Evolutionary conservation across 1,140 invertebrate genomes (phyloP), one percentile per base, ranked within the genome.

Genomic region (Medauroidea extradentata): DNA sequence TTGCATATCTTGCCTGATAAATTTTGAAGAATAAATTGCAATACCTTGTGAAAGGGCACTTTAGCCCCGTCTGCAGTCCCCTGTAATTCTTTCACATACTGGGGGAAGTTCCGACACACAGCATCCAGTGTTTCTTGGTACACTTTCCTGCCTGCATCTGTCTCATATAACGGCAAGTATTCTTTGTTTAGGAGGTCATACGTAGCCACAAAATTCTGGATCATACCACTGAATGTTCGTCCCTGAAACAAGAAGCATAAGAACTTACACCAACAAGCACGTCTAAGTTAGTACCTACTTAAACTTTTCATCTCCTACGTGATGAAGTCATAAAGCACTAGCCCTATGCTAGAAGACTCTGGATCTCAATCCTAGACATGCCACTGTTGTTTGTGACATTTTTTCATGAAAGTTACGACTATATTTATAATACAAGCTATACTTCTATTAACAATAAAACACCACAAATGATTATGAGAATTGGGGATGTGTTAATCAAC

Each of bases 1-100:
- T n/a, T n/a, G n/a, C n/a, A n/a, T n/a, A n/a, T n/a, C n/a, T n/a
- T n/a, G n/a, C n/a, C n/a, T n/a, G n/a, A n/a, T n/a, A n/a, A n/a
- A n/a, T n/a, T n/a, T n/a, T n/a, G n/a, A n/a, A n/a, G n/a, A n/a
- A n/a, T n/a, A n/a, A n/a, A n/a, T 34, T 11, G 29, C 29, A 7
- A 4, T 75, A 90, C 88, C 79, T 90, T 88, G 65, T 91, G 75
- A 71, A 93, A 94, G 1, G 90, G 86, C 8, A 93, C 85, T 61
- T 85, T 78, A 9, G 91, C 85, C 2, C 91, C 91, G 69, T 92
- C 88, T 14, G 91, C 89, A 2, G 86, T 85, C 29, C 91, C 91
- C 73, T 91, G 80, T n/a, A 94, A 74, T 73, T 94, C 91, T 29
- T 83, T 78, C 0, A 93, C 74, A 66, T 94, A 94, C 57, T 91